Percentiles rank a stretch among this genome's conserved stretches.
Conservation (phyloP, 1,140 invertebrate genomes). For the Orius laevigatus region DNA sequence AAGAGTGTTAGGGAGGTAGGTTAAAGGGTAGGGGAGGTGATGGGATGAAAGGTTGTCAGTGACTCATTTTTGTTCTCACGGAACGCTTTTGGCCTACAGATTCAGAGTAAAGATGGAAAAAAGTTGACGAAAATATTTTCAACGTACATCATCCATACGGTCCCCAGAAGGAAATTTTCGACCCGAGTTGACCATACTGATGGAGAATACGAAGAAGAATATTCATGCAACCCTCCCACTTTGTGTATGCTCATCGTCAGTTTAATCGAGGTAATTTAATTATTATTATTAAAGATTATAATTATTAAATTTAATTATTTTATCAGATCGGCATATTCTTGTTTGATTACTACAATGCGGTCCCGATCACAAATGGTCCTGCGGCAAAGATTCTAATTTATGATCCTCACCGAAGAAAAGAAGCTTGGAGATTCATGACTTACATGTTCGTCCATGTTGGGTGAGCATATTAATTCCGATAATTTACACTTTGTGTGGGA, state of each 20-base stretch:
- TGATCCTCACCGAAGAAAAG: conserved; percentile 67
- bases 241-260: background rate
- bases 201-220: conserved; percentile 4
- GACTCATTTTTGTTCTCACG: too few species aligned
- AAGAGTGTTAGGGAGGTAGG: too few species aligned
- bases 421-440: conserved; percentile 83
- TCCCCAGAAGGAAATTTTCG: too few species aligned
- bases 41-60: too few species aligned
- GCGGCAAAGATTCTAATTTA: conserved; percentile 69
- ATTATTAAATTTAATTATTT: too few species aligned
- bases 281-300: background rate
- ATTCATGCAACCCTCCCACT: background rate
- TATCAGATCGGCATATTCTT: conserved; percentile 22
- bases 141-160: too few species aligned
- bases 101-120: too few species aligned
- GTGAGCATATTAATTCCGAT: too few species aligned
- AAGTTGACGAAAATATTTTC: too few species aligned
- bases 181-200: background rate
- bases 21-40: too few species aligned
- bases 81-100: too few species aligned
- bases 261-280: background rate
- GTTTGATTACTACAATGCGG: conserved; percentile 26
- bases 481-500: conserved; percentile 13
- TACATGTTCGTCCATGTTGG: conserved; percentile 97
- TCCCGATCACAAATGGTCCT: conserved; percentile 38